phyloP scores from a whole-genome alignment of 53 echinoderm and acorn worm genomes.

The Astropecten irregularis region DNA sequence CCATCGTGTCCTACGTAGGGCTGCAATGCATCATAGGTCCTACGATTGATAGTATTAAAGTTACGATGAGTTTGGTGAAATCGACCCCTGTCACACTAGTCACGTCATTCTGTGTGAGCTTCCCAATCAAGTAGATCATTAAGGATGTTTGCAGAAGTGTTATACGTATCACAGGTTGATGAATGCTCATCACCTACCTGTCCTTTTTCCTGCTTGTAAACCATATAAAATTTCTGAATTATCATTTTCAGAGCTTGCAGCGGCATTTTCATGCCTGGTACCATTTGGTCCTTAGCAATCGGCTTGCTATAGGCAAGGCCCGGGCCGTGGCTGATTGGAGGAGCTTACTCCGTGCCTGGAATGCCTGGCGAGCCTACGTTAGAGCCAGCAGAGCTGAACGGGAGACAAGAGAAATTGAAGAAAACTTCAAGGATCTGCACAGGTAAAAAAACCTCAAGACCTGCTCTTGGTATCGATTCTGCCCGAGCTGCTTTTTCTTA shows the following conservation, averaged over 20 bases:
- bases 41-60: too few relatives aligned
- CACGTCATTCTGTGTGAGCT: too few relatives aligned
- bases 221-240: too few relatives aligned
- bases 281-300: constrained; percentile 62
- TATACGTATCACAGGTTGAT: too few relatives aligned
- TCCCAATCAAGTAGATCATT: too few relatives aligned
- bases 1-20: too few relatives aligned
- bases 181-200: too few relatives aligned
- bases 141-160: too few relatives aligned
- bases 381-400: constrained; percentile 77
- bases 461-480: too few relatives aligned
- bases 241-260: constrained; percentile 85
- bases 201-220: too few relatives aligned
- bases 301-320: constrained; percentile 81
- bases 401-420: constrained; percentile 80
- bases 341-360: constrained; percentile 83
- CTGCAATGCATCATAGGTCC: too few relatives aligned
- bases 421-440: constrained; percentile 77
- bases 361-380: constrained; percentile 90
- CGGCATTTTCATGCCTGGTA: constrained; percentile 97
- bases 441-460: constrained; percentile 62
- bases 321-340: constrained; percentile 91
- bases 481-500: too few relatives aligned
- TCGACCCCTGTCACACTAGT: not conserved
- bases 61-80: not conserved